Percentiles rank a stretch among this genome's conserved stretches.
Conservation (phyloP, 2,888 invertebrate genomes). For the Torymus texanus region DNA sequence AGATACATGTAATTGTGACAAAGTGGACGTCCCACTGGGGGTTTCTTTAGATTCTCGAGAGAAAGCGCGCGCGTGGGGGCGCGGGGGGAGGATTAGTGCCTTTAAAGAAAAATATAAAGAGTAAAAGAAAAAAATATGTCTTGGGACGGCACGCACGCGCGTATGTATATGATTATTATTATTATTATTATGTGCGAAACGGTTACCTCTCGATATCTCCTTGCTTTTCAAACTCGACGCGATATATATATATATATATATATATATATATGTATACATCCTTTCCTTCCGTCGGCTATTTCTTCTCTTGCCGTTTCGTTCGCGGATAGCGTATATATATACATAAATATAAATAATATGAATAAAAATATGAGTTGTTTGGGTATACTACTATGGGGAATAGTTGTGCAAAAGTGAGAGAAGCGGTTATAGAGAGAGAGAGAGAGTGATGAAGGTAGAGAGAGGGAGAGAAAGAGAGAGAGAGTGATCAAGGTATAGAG, state of each 20-base stretch:
- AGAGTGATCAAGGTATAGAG: neutral
- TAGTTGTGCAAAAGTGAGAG: neutral
- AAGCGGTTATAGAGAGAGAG: neutral
- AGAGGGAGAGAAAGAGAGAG: neutral
- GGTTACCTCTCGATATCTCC: slow-evolving; percentile 14
- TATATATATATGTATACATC: too few species aligned
- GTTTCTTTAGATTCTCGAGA: slow-evolving; percentile 57
- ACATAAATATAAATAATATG: too few species aligned
- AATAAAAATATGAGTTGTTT: neutral
- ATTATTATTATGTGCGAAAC: too few species aligned
- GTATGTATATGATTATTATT: neutral
- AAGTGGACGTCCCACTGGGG: slow-evolving; percentile 25
- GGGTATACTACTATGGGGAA: neutral
- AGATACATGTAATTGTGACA: slow-evolving; percentile 4
- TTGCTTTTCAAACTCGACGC: neutral
- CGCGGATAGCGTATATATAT: too few species aligned
- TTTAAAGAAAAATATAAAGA: slow-evolving; percentile 58
- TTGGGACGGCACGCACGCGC: slow-evolving; percentile 46
- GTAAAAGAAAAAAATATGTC: slow-evolving; percentile 40
- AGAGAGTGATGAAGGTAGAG: neutral
- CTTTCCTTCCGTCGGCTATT: too few species aligned
- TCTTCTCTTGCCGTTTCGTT: too few species aligned
- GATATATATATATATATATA: too few species aligned
- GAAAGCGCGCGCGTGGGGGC: slow-evolving; percentile 34
- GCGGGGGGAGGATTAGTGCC: slow-evolving; percentile 66